Evolutionary conservation across 1,140 invertebrate species (phyloP), one percentile per base, ranked within the genome.

Genomic region (Brachionus plicatilis): DNA sequence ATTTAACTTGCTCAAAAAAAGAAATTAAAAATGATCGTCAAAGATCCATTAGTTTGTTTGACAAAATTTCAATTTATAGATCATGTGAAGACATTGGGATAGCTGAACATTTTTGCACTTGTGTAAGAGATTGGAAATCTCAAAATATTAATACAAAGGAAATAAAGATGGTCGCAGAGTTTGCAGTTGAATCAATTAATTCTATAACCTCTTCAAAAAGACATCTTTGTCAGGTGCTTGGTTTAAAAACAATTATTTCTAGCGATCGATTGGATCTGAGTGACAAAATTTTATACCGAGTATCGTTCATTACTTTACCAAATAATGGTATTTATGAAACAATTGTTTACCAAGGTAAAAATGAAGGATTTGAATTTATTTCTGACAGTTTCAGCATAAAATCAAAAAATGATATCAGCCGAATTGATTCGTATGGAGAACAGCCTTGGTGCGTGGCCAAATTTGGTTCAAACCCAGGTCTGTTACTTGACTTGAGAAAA

Each of bases 81-180:
- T 94, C 93, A 3, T 97, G 95, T 88, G 91, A 92, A 14, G 92
- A 95, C 88, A 95, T 95, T 3, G 94, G 93, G 43, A 95, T 97
- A 72, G 94, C 95, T 87, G 93, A 95, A 0, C 96, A 97, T 89
- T 98, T 96, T 96, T 98, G 96, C 87, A 93, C 95, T 20, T 98
- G 96, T 87, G 90, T 96, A 3, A 91, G 92, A 4, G 96, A 94
- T 94, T 87, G 92, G 86, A 87, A 90, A 85, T 87, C 93, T 2
- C 79, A 88, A 43, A 68, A 86, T 0, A 89, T 88, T 0, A 87
- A 91, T 68, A 83, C 86, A 56, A 89, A 89, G 1, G 17, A 27
- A 65, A 90, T 78, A 85, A 89, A 83, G 88, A 89, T 89, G 43
- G 90, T 91, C 0, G 93, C 91, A 0, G 85, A 88, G 3, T 90